Base-by-base conservation (phyloP, 2,888 invertebrate genomes). In the Andrena bucephala region DNA sequence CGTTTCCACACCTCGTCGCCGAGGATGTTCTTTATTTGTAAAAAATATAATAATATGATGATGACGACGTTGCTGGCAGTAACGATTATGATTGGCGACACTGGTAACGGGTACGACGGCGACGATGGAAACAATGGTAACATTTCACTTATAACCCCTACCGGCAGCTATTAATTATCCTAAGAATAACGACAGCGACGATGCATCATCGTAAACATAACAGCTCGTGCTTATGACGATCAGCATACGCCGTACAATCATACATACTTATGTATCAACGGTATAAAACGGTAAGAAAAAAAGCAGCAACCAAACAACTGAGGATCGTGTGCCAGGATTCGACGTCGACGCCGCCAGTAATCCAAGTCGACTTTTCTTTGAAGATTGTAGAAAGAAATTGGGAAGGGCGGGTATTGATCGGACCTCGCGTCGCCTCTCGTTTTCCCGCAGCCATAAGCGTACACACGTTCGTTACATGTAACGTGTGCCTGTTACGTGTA, bases 21-120 rank as follows among this genome's bases (percentile, higher is more conserved):
- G 85, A 89, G 86, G 84, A 74, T 83, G 76, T 83, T 89, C 85
- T 93, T 93, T 93, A 93, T 93, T 93, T 91, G 93, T 94, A 93
- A 93, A 94, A 93, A 94, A 94, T 94, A 93, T 94, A 93, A 92
- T 93, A 92, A 93, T 93, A 90, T 92, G 90, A 87, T 83, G 79
- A 79, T 59, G 75, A 80, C 67, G 72, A 80, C 70, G 72, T 68
- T 84, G 76, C 42, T 83, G 79, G 62, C 75, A 83, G 71, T 83
- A 76, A 72, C 79, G 69, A 68, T 72, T 69, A 70, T 78, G 66
- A 68, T 68, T 75, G 72, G 42, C 74, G 67, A 78, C 78, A 71
- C 62, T 70, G 77, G 48, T 77, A 60, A 31, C 72, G 65, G 60
- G 48, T 70, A 69, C 50, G 31, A 57, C 57, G 71, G 69, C 67